Percentiles rank a stretch among this genome's conserved stretches.
phyloP scores from a whole-genome alignment of 2,888 invertebrate genomes.

The Hoplodrina ambigua region DNA sequence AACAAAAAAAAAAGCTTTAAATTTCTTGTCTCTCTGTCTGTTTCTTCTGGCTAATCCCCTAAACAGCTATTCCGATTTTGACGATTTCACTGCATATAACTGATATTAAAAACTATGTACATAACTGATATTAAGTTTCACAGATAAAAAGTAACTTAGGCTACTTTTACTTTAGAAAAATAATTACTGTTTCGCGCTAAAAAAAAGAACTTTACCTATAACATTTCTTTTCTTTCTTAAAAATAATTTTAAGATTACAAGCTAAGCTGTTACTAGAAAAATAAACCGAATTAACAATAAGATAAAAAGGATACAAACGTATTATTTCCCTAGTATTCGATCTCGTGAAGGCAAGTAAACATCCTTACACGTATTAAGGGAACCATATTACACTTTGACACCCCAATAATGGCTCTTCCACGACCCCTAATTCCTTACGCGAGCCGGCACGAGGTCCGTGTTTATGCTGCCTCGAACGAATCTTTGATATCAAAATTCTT shows the following conservation, averaged over 20 bases:
- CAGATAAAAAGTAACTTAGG: too few relatives aligned
- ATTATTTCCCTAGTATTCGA: not conserved
- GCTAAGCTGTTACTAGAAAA: not conserved
- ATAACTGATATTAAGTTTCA: too few relatives aligned
- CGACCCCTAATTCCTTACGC: slow-evolving; percentile 38
- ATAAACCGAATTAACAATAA: not conserved
- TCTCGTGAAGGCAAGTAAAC: not conserved
- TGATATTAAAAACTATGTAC: too few relatives aligned
- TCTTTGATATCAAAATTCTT: slow-evolving; percentile 89
- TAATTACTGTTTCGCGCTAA: too few relatives aligned
- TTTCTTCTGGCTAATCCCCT: too few relatives aligned
- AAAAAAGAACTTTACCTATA: too few relatives aligned
- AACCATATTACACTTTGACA: slow-evolving; percentile 12
- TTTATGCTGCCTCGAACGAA: slow-evolving; percentile 75
- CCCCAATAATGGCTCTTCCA: slow-evolving; percentile 42
- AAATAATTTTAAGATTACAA: not conserved
- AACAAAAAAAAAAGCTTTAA: too few relatives aligned
- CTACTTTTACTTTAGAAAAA: too few relatives aligned
- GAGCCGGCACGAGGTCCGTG: slow-evolving; percentile 59
- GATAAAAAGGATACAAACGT: not conserved
- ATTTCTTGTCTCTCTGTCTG: too few relatives aligned
- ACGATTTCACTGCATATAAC: too few relatives aligned
- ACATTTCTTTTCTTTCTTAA: too few relatives aligned
- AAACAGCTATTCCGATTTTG: too few relatives aligned
- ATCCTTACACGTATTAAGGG: not conserved